These are phyloP conservation scores for Choristoneura fumiferana DNA, from an alignment of 1,140 invertebrate genomes.

Conservation along the genomic window DNA sequence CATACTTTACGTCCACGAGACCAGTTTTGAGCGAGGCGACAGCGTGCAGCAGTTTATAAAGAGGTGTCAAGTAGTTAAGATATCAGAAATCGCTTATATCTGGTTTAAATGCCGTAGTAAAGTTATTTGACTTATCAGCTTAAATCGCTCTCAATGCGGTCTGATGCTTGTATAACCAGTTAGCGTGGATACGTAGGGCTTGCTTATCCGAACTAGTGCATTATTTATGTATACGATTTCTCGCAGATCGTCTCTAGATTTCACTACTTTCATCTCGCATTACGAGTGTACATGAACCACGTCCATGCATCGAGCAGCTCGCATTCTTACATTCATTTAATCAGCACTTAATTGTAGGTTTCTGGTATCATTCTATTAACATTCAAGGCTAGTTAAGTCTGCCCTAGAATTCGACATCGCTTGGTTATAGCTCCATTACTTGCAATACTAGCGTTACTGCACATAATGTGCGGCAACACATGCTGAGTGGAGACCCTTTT, in stretches of 20 bases:
- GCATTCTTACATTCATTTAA: conserved; percentile 2
- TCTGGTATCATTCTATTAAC: neutral
- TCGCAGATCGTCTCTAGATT: conserved; percentile 57
- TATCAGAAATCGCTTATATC: neutral
- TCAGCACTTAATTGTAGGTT: conserved; percentile 3
- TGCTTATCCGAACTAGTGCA: conserved; percentile 58
- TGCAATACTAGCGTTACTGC: too few relatives aligned
- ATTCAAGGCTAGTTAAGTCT: neutral
- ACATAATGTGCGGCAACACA: too few relatives aligned
- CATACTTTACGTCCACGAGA: too few relatives aligned
- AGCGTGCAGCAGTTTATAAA: neutral
- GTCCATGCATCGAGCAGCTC: conserved; percentile 17
- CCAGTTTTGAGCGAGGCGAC: neutral
- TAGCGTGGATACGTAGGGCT: conserved; percentile 48
- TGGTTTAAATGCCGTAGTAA: neutral
- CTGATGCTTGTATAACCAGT: conserved; percentile 34
- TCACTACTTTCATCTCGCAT: conserved; percentile 71
- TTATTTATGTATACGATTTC: conserved; percentile 71
- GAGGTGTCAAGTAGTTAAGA: conserved; percentile 9
- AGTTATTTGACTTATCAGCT: neutral
- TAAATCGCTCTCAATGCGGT: conserved; percentile 2
- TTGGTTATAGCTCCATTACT: neutral
- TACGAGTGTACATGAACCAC: conserved; percentile 36
- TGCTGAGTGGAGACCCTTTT: too few relatives aligned
- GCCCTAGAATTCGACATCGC: neutral